Evolutionary conservation across 2,888 invertebrate species (phyloP), one percentile per base, ranked within the genome.

Genomic region (Aquatica leii): DNA sequence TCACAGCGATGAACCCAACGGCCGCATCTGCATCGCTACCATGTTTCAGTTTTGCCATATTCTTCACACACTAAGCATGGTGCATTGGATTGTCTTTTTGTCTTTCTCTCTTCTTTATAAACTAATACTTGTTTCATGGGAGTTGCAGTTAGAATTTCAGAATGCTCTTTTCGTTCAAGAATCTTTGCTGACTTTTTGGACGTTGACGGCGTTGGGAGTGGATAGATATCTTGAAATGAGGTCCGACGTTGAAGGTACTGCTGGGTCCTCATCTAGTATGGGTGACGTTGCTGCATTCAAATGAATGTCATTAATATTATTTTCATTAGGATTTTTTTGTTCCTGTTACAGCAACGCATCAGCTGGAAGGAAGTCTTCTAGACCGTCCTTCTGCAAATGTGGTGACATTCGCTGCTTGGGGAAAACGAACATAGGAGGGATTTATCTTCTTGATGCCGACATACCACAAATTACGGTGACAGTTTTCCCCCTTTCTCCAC

Each of bases 81-180:
- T n/a, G n/a, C n/a, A n/a, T 37, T 37, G n/a, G 37, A 9, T 37
- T 37, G 37, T 37, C n/a, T 37, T 37, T 37, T 37, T 37, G 37
- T n/a, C 37, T n/a, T 37, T 37, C 37, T 37, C 12, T 37, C 11
- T 37, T n/a, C n/a, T 37, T 37, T 37, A n/a, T 37, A 11, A 37
- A n/a, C n/a, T n/a, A n/a, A n/a, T n/a, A n/a, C n/a, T n/a, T n/a
- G n/a, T n/a, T n/a, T n/a, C n/a, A n/a, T n/a, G n/a, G n/a, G n/a
- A n/a, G n/a, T n/a, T n/a, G n/a, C n/a, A n/a, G n/a, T n/a, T n/a
- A n/a, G n/a, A 37, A 12, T 37, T n/a, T 37, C 37, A 5, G 37
- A 37, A 37, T 37, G 5, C 37, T 37, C n/a, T 37, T 37, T 37
- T 37, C 37, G 8, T 5, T 11, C n/a, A 37, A 37, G 11, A 37